Conservation (phyloP, 53 echinoderm and acorn worm species). For the Arbacia lixula region DNA sequence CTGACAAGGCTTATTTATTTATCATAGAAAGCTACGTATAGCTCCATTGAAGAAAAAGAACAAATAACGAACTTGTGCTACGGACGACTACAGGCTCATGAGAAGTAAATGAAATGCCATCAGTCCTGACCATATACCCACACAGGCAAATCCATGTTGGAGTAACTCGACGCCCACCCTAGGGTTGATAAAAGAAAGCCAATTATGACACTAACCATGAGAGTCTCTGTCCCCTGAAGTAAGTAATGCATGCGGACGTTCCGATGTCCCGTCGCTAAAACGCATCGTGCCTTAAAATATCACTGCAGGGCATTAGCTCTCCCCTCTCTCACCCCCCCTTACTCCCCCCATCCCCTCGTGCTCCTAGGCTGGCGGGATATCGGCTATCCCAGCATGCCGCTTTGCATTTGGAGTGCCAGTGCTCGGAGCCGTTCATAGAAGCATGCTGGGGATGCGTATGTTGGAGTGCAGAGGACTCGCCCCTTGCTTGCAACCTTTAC, state of each 20-base stretch:
- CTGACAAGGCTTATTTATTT: no score
- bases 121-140: no score
- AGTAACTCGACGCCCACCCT: constrained; percentile 5
- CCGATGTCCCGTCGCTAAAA: constrained; percentile 34
- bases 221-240: constrained; percentile 33
- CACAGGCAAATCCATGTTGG: no score
- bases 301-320: constrained; percentile 43
- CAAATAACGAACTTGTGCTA: no score
- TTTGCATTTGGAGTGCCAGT: constrained; percentile 31
- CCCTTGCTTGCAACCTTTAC: no score
- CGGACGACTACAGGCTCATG: no score
- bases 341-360: not conserved
- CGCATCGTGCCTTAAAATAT: constrained; percentile 48
- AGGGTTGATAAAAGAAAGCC: constrained; percentile 37
- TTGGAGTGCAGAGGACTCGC: no score
- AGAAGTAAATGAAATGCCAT: no score
- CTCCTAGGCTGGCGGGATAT: not conserved
- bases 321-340: not conserved
- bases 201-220: constrained; percentile 53
- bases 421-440: constrained; percentile 8
- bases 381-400: constrained; percentile 36
- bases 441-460: no score
- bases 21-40: no score
- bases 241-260: constrained; percentile 40
- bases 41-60: no score